Base-by-base conservation (phyloP, 2,888 invertebrate genomes). In the Rhagonycha fulva region DNA sequence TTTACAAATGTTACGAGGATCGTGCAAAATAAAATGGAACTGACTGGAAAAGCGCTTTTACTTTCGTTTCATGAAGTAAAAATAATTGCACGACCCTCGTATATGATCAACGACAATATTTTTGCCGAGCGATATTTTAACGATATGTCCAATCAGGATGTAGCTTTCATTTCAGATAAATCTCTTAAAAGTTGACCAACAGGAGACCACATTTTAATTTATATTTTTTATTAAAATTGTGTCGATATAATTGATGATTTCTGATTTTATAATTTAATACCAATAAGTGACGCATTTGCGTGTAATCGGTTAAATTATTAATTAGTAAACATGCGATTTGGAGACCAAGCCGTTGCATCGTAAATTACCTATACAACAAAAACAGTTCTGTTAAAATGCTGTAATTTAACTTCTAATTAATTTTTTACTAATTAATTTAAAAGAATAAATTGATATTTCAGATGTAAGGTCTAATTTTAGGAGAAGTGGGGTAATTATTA, bases 111-210 rank as follows among this genome's bases (percentile, higher is more conserved):
- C 47, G 47, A 47, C n/a, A 47, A n/a, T 7, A 47, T n/a, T 47
- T 47, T 47, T 47, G 47, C 47, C 47, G 7, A 19, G 19, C 19
- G 19, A 47, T 47, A 47, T 47, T n/a, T 47, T 47, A 47, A 47
- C 7, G 47, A 47, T 47, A n/a, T 47, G 47, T 47, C 47, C 47
- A 9, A 47, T 47, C 47, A 47, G 47, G 47, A 47, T 47, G 47
- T 47, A 78, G 32, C 74, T 70, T 71, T 72, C 76, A 62, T 70
- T 70, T 75, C 70, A 77, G 75, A 75, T 78, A 76, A 77, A 71
- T 69, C 69, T 68, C 76, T 60, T 24, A 47, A 14, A 26, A 68
- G 11, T 47, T 30, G 68, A n/a, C 19, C 72, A 72, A 68, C 19
- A 68, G 32, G 47, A 19, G 68, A 68, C 47, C 11, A 23, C 14